Base-by-base conservation (phyloP, 2,113 vertebrate genomes). In the Alaudala cheleensis region DNA sequence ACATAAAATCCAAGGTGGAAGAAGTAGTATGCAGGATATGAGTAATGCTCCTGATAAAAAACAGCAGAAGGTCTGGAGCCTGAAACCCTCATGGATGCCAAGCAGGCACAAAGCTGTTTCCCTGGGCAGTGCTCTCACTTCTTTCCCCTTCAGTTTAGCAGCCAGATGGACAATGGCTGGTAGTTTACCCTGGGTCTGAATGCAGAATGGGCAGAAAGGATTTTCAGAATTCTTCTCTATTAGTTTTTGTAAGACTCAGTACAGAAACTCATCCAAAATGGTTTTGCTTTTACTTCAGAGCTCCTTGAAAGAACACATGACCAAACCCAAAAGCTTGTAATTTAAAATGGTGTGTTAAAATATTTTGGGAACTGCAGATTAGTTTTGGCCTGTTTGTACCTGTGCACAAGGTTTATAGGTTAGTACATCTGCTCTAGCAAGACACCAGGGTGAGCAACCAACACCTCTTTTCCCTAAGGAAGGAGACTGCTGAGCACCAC, bases 31-130 rank as follows among this genome's bases (percentile, higher is more conserved):
- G 16, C n/a, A 77, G 37, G 51, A 66, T 67, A 82, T 61, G 70
- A 94, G 37, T 90, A 90, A 88, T 40, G 15, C 44, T 82, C 62
- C 26, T 9, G 4, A 71, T 9, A 82, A 66, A 61, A 88, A 88
- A 88, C 33, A 91, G n/a, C 89, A 93, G 81, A 90, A 95, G 70
- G 57, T 18, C 44, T 95, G 74, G 65, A 94, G 29, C 45, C 53
- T 79, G 78, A 90, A 82, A 18, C 10, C 15, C 4, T 1, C 40
- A 8, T 19, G 31, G 33, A 33, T 64, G 66, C 53, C 85, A 92
- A 26, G 8, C 53, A 57, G 42, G 16, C 62, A 82, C 15, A 50
- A 60, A 85, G 28, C 53, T 71, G 22, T 23, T 87, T 79, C 34
- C 37, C 53, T 9, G 25, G 60, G 31, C 65, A 67, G 26, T 22